These are phyloP conservation scores for Panthera leo DNA, from an alignment of 2,113 vertebrate species.

Conservation along the genomic window DNA sequence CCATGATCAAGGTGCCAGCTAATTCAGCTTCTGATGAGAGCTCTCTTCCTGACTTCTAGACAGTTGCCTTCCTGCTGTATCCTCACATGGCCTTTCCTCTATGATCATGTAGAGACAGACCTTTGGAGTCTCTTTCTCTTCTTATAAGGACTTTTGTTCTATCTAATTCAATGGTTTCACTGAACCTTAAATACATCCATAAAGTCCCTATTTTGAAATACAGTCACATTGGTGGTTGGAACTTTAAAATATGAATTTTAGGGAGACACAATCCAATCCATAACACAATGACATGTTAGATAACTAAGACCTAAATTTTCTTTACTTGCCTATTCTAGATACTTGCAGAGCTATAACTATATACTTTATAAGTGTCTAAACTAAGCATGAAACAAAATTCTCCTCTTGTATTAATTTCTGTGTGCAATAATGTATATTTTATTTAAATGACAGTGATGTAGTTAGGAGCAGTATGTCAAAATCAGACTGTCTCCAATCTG, in stretches of 20 bases:
- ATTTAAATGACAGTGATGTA: neutral
- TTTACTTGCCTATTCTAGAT: neutral
- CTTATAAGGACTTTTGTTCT: neutral
- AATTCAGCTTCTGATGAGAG: neutral
- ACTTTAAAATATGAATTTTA: neutral
- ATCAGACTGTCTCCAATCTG: neutral
- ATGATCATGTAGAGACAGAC: neutral
- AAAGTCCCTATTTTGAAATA: neutral
- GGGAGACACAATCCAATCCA: neutral
- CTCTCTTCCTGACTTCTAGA: neutral
- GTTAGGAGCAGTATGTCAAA: neutral
- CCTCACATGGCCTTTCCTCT: neutral
- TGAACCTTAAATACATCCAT: neutral
- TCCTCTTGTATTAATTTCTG: neutral
- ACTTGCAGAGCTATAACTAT: neutral
- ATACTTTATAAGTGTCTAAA: neutral
- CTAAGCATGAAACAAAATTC: neutral
- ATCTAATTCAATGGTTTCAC: neutral
- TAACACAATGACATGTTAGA: neutral
- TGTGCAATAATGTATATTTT: neutral
- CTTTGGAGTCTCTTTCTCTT: neutral
- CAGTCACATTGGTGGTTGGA: accelerated
- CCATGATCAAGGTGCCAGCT: neutral
- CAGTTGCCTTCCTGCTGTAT: neutral
- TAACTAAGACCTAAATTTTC: neutral